These are phyloP conservation scores for Lasiommata megera DNA, from an alignment of 2,888 invertebrate genomes.

Conservation along the genomic window DNA sequence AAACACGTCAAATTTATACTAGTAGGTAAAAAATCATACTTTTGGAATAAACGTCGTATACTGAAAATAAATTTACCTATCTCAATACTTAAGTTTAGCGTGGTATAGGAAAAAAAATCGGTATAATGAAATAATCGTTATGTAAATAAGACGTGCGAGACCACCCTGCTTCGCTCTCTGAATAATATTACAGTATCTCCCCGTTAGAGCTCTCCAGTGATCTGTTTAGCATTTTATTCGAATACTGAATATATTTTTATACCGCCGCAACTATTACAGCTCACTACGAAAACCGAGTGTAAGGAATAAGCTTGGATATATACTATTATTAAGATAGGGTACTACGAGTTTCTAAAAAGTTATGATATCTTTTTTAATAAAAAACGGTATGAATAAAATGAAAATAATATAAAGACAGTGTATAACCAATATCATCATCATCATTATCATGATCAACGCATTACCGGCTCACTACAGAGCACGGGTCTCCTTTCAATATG, in stretches of 20 bases:
- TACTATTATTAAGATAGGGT: neutral
- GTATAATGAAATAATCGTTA: slow-evolving; percentile 50
- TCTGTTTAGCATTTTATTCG: slow-evolving; percentile 29
- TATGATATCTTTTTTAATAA: no score
- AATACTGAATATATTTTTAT: slow-evolving; percentile 25
- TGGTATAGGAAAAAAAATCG: slow-evolving; percentile 22
- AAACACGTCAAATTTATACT: no score
- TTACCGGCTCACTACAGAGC: no score
- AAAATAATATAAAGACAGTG: no score
- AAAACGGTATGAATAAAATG: no score
- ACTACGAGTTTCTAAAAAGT: neutral
- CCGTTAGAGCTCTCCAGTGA: slow-evolving; percentile 19
- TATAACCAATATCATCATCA: no score
- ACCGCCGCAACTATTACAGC: slow-evolving; percentile 3
- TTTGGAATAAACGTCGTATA: no score
- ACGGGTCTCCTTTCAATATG: no score
- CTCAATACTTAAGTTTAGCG: neutral
- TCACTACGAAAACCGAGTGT: neutral
- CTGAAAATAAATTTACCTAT: neutral
- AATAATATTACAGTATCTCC: slow-evolving; percentile 32
- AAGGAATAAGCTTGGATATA: neutral
- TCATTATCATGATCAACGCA: no score
- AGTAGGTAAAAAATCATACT: no score
- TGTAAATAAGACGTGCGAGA: slow-evolving; percentile 40
- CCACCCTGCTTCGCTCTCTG: slow-evolving; percentile 22